These are phyloP conservation scores for Gonocerus acuteangulatus DNA, from an alignment of 2,888 invertebrate species.

Conservation along the genomic window DNA sequence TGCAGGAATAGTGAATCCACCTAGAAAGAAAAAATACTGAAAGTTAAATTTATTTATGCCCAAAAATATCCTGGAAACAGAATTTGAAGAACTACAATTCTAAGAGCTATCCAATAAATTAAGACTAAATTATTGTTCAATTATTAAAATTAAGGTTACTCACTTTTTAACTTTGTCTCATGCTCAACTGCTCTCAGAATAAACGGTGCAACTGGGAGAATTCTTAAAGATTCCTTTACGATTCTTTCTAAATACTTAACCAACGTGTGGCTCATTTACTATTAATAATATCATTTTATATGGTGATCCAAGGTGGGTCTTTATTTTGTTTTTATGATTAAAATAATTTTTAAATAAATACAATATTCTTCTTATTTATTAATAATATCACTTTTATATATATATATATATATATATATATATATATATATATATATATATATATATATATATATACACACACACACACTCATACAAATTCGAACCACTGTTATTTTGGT, in stretches of 20 bases:
- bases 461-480: no score
- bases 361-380: not conserved
- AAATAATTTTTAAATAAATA: not conserved
- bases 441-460: no score
- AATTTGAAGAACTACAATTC: no score
- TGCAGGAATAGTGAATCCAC: constrained; percentile 1
- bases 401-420: no score
- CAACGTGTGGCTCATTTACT: not conserved
- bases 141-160: no score
- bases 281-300: not conserved
- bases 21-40: not conserved
- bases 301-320: not conserved
- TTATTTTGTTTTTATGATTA: not conserved
- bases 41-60: no score
- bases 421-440: no score
- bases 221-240: constrained; percentile 18
- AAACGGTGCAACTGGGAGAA: constrained; percentile 4
- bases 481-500: no score
- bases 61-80: no score
- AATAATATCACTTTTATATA: no score
- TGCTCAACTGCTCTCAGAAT: not conserved
- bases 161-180: constrained; percentile 16
- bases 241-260: constrained; percentile 17
- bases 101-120: no score
- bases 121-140: no score